Base-by-base conservation (phyloP, 2,888 invertebrate genomes). In the Drosophila kambysellisi region DNA sequence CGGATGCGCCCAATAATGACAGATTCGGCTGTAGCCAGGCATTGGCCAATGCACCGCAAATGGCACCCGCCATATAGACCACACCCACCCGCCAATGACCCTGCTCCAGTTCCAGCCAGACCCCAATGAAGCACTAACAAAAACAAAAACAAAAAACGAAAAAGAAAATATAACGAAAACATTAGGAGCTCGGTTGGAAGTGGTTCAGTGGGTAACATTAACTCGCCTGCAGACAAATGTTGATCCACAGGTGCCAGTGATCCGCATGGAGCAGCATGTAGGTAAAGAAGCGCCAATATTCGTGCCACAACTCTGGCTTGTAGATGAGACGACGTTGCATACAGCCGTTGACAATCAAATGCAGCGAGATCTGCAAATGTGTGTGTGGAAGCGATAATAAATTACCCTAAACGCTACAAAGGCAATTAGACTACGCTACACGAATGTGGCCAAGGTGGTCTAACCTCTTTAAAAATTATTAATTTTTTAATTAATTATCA, bases 1-100 rank as follows among this genome's bases (percentile, higher is more conserved):
- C 98, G 0, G 98, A 98, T 43, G 98, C 97, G 29, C 98, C 98
- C 56, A 97, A 96, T 82, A 98, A 95, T 87, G 95, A 95, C 70
- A 96, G 95, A 71, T 94, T 94, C 33, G 96, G 96, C 92, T 97
- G 96, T 89, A 97, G 94, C 65, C 96, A 95, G 33, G 96, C 95
- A 1, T 96, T 96, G 52, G 96, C 96, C 72, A 97, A 93, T 39
- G 97, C 95, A 77, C 96, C 97, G 58, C 95, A 96, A 52, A 96
- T 93, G 76, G 97, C 96, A 30, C 98, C 97, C 12, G 95, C 95
- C 79, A 95, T 90, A 94, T 98, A 98, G 79, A 98, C 94, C 56
- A 94, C 90, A 48, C 95, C 94, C 71, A 97, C 95, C 63, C 96
- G 95, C 89, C 95, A 93, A 93, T 95, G 95, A 32, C 96, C 96